A percentile compares a stretch with the other conserved stretches of the same genome.
Evolutionary conservation across 2,888 invertebrate genomes (phyloP).

Genomic region (Endotricha flammealis): DNA sequence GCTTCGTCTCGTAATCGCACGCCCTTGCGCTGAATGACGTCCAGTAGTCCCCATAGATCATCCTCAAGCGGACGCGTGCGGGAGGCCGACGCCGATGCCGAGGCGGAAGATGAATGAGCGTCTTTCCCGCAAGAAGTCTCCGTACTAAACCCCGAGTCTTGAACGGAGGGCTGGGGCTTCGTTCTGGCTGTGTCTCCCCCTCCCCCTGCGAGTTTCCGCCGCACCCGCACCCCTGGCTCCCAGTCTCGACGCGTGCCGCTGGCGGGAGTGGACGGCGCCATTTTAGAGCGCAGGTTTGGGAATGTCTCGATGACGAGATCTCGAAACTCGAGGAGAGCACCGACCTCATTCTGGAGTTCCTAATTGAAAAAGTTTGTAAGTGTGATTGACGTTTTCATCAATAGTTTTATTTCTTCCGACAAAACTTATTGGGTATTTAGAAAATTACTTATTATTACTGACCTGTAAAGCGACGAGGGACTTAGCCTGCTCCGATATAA

Average conservation of each 20-base stretch:
- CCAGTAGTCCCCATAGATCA: slow-evolving; percentile 90
- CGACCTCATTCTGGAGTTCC: slow-evolving; percentile 96
- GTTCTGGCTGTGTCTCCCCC: slow-evolving; percentile 67
- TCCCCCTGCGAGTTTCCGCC: slow-evolving; percentile 76
- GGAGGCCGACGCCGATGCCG: slow-evolving; percentile 75
- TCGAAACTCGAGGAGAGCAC: slow-evolving; percentile 92
- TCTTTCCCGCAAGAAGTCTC: slow-evolving; percentile 91
- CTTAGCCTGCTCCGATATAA: slow-evolving; percentile 93
- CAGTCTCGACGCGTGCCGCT: slow-evolving; percentile 81
- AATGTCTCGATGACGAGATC: slow-evolving; percentile 96
- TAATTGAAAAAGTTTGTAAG: slow-evolving; percentile 28
- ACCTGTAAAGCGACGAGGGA: slow-evolving; percentile 90
- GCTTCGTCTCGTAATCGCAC: slow-evolving; percentile 83
- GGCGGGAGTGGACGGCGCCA: slow-evolving; percentile 82
- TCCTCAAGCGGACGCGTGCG: slow-evolving; percentile 81
- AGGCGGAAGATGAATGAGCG: slow-evolving; percentile 82
- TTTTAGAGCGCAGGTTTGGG: slow-evolving; percentile 92
- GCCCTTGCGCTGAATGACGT: slow-evolving; percentile 90
- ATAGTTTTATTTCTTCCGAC: neutral
- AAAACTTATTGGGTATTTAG: neutral
- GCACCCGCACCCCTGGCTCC: slow-evolving; percentile 89
- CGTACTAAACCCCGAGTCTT: slow-evolving; percentile 94
- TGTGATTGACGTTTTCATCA: neutral
- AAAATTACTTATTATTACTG: slow-evolving; percentile 18
- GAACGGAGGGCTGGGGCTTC: slow-evolving; percentile 82